Evolutionary conservation across 2,888 invertebrate genomes (phyloP).

Genomic region (Orthonevra nobilis): DNA sequence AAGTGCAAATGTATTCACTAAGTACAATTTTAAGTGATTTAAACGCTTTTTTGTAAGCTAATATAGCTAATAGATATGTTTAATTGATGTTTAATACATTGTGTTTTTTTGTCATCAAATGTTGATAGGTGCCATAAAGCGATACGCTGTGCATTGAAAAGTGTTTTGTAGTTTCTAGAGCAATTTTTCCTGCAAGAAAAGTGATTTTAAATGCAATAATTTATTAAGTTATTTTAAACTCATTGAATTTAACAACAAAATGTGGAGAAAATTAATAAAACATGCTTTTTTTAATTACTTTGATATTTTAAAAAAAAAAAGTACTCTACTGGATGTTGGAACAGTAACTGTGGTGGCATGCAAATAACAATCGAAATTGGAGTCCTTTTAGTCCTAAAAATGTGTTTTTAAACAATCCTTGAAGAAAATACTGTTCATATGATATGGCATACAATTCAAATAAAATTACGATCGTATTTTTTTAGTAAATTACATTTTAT

Average conservation of each 20-base stretch:
- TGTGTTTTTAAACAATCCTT: no score
- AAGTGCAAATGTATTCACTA: neutral
- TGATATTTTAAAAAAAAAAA: neutral
- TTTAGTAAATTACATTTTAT: slow-evolving; percentile 63
- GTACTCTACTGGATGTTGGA: neutral
- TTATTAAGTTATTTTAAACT: neutral
- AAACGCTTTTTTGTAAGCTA: no score
- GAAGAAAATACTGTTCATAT: no score
- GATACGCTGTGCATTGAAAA: slow-evolving; percentile 50
- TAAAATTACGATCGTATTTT: slow-evolving; percentile 41
- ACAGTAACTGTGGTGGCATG: neutral
- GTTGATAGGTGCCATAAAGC: slow-evolving; percentile 58
- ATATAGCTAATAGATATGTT: slow-evolving; percentile 48
- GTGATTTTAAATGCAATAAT: neutral
- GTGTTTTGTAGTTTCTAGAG: slow-evolving; percentile 37
- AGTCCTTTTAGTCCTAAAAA: no score
- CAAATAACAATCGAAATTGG: neutral
- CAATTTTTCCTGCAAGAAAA: slow-evolving; percentile 61
- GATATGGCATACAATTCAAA: no score
- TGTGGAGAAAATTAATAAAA: slow-evolving; percentile 7
- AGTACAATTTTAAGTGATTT: slow-evolving; percentile 3
- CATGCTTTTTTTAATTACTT: neutral
- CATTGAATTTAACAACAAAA: neutral
- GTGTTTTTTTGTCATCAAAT: neutral
- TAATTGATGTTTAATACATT: slow-evolving; percentile 16